phyloP scores from a whole-genome alignment of 2,888 invertebrate genomes.

The Sphecodes monilicornis region DNA sequence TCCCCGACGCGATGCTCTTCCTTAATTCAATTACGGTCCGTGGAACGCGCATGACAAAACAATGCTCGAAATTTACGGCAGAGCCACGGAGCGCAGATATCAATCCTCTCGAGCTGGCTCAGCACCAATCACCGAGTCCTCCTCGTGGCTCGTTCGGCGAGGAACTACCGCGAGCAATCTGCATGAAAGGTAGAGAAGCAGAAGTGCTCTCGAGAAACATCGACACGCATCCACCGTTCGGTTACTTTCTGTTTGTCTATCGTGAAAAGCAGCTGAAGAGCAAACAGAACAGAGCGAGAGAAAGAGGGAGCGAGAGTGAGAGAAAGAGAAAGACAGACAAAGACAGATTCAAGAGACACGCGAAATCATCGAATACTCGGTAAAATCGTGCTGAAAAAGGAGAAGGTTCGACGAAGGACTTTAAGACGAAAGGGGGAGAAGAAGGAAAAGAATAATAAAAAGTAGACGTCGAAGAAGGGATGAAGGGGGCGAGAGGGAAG shows the following conservation, averaged over 20 bases:
- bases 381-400: neutral
- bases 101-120: conserved; percentile 34
- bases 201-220: conserved; percentile 46
- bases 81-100: conserved; percentile 25
- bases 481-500: conserved; percentile 20
- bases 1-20: neutral
- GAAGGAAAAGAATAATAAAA: neutral
- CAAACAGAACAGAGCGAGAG: neutral
- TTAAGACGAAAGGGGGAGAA: conserved; percentile 1
- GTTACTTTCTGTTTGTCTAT: conserved; percentile 16
- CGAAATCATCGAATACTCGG: conserved; percentile 19
- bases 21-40: neutral
- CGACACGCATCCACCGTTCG: conserved; percentile 44
- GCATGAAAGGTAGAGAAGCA: conserved; percentile 30
- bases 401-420: neutral
- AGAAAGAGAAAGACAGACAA: neutral
- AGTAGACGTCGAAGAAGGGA: neutral
- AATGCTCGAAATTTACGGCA: conserved; percentile 10
- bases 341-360: neutral
- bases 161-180: conserved; percentile 47
- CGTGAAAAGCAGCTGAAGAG: conserved; percentile 3
- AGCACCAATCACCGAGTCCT: conserved; percentile 35
- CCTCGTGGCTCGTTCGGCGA: conserved; percentile 10
- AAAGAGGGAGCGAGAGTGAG: neutral
- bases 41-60: conserved; percentile 8